Evolutionary conservation across 2,888 invertebrate species (phyloP).

Genomic region (Polydrusus cervinus): DNA sequence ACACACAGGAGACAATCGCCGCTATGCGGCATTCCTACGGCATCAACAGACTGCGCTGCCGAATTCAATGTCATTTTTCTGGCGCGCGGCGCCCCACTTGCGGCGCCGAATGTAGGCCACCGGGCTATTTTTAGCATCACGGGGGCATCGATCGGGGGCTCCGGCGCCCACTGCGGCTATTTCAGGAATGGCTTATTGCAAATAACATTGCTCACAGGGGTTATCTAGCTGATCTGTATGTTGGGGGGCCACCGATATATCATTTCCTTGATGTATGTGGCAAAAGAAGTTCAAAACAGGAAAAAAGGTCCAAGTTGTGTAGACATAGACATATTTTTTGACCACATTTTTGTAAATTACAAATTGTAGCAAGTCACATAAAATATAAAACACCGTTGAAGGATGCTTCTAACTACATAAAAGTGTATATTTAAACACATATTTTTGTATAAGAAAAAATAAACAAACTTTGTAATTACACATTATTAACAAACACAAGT

Average conservation of each 20-base stretch:
- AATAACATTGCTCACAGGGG: conserved; percentile 16
- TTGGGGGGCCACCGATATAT: background rate
- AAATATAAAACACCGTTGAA: too few relatives aligned
- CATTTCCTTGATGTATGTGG: background rate
- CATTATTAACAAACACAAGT: too few relatives aligned
- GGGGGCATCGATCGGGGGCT: conserved; percentile 69
- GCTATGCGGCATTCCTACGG: conserved; percentile 45
- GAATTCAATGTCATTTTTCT: conserved; percentile 54
- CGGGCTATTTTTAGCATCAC: conserved; percentile 69
- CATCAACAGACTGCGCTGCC: conserved; percentile 36
- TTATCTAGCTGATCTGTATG: conserved; percentile 15
- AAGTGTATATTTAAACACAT: too few relatives aligned
- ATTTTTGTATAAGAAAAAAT: too few relatives aligned
- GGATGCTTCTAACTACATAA: too few relatives aligned
- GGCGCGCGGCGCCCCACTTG: conserved; percentile 50
- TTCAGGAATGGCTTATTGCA: conserved; percentile 63
- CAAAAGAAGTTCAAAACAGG: too few relatives aligned
- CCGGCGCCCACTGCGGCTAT: conserved; percentile 68
- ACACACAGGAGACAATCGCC: conserved; percentile 5
- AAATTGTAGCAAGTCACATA: too few relatives aligned
- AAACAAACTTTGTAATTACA: too few relatives aligned
- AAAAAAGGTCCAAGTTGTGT: too few relatives aligned
- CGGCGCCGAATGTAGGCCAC: conserved; percentile 65
- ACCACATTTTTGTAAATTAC: too few relatives aligned
- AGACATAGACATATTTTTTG: too few relatives aligned